Evolutionary conservation across 1,140 invertebrate species (phyloP).

Genomic region (Zaprionus inermis): DNA sequence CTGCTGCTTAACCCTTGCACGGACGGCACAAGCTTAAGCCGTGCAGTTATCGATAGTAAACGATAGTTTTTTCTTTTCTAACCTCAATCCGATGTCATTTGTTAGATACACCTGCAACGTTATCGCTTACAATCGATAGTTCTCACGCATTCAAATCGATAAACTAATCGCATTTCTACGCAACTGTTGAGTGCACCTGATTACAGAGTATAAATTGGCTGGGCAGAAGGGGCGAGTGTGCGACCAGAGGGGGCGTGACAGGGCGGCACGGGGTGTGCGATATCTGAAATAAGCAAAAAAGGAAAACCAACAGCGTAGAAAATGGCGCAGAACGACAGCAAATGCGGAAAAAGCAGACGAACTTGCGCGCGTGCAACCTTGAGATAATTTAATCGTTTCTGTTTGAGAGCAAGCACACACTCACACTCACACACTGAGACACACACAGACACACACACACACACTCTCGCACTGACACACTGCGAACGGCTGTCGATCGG

Average conservation of each 20-base stretch:
- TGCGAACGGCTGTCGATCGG: slow-evolving; percentile 51
- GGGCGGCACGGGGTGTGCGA: background rate
- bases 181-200: background rate
- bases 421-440: slow-evolving; percentile 11
- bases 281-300: slow-evolving; percentile 10
- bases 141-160: background rate
- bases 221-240: too few species aligned
- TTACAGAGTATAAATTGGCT: background rate
- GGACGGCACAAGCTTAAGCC: background rate
- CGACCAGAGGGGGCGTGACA: background rate
- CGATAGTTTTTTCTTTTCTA: too few species aligned
- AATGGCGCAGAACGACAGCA: slow-evolving; percentile 30
- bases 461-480: background rate
- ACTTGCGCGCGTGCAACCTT: slow-evolving; percentile 75
- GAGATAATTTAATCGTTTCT: slow-evolving; percentile 78
- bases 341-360: slow-evolving; percentile 41
- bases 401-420: slow-evolving; percentile 65
- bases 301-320: slow-evolving; percentile 38
- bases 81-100: too few species aligned
- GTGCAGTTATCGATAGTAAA: background rate
- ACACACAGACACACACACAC: slow-evolving; percentile 18
- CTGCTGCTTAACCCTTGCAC: background rate
- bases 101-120: background rate
- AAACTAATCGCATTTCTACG: background rate
- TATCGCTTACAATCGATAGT: background rate